Percentiles rank a stretch among this genome's conserved stretches.
phyloP scores from a whole-genome alignment of 2,113 vertebrate genomes.

The Tichodroma muraria region DNA sequence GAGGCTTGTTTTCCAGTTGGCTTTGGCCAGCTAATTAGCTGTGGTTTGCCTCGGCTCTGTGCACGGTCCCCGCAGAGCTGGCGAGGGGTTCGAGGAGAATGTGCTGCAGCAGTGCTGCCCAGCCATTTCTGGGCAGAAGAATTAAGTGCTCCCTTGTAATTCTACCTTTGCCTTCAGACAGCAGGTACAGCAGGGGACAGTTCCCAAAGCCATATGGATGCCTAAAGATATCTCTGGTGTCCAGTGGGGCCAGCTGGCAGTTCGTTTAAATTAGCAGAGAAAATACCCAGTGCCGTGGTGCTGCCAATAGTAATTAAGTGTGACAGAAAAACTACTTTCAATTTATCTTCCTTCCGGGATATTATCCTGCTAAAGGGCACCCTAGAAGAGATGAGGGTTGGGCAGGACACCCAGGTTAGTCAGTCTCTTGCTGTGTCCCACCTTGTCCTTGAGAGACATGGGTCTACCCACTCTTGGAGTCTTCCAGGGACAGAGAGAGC shows the following conservation, averaged over 20 bases:
- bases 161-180: neutral
- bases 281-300: neutral
- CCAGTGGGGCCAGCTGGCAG: neutral
- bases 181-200: neutral
- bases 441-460: neutral
- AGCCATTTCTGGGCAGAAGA: neutral
- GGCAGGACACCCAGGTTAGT: neutral
- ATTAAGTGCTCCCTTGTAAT: neutral
- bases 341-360: neutral
- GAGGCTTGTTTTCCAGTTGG: neutral
- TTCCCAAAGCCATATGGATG: neutral
- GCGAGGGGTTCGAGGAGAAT: rapidly evolving
- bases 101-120: rapidly evolving
- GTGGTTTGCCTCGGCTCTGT: neutral
- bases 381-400: neutral
- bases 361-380: neutral
- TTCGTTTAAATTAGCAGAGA: neutral
- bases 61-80: rapidly evolving
- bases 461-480: neutral
- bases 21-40: neutral
- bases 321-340: neutral
- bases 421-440: neutral
- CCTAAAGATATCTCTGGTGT: neutral
- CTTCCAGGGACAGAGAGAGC: neutral
- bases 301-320: conserved; percentile 8